Percentiles rank a stretch among this genome's conserved stretches.
phyloP scores from a whole-genome alignment of 1,140 invertebrate genomes.

The Drosophila ambigua region DNA sequence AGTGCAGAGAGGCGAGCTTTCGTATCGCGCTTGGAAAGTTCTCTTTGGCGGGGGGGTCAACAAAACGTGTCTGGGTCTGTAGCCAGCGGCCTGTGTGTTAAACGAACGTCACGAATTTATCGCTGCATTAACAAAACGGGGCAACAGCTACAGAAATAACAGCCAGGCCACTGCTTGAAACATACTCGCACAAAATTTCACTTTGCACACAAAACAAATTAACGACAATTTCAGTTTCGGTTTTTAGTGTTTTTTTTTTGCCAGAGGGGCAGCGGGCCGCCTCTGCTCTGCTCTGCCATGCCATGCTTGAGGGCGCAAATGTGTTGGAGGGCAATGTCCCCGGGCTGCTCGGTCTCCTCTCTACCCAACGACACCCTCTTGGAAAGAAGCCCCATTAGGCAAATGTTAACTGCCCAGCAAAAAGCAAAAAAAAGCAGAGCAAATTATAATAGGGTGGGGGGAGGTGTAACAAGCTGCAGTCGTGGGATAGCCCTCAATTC shows the following conservation, averaged over 20 bases:
- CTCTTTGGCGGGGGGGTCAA: conserved; percentile 64
- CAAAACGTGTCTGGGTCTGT: conserved; percentile 45
- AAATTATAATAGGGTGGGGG: not conserved
- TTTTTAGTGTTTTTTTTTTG: conserved; percentile 43
- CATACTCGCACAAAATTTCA: conserved; percentile 59
- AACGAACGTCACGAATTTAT: conserved; percentile 74
- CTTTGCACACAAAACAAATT: conserved; percentile 71
- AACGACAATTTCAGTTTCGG: conserved; percentile 71
- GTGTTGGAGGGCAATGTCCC: conserved; percentile 70
- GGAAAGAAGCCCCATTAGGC: conserved; percentile 70
- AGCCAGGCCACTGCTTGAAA: conserved; percentile 37
- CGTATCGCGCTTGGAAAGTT: conserved; percentile 71
- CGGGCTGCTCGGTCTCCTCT: conserved; percentile 7
- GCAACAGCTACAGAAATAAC: conserved; percentile 21
- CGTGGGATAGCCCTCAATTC: conserved; percentile 41
- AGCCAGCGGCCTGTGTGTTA: conserved; percentile 46
- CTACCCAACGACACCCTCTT: not conserved
- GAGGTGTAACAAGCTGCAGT: conserved; percentile 15
- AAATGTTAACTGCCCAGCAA: conserved; percentile 60
- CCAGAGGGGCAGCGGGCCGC: not conserved
- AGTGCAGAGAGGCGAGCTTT: conserved; percentile 25
- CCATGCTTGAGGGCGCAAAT: conserved; percentile 80
- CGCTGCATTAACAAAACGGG: conserved; percentile 72
- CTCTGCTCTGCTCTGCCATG: conserved; percentile 43
- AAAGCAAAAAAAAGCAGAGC: conserved; percentile 41